These are phyloP conservation scores for Zenarchopterus dispar DNA, from an alignment of 2,797 vertebrate genomes.

Conservation along the genomic window DNA sequence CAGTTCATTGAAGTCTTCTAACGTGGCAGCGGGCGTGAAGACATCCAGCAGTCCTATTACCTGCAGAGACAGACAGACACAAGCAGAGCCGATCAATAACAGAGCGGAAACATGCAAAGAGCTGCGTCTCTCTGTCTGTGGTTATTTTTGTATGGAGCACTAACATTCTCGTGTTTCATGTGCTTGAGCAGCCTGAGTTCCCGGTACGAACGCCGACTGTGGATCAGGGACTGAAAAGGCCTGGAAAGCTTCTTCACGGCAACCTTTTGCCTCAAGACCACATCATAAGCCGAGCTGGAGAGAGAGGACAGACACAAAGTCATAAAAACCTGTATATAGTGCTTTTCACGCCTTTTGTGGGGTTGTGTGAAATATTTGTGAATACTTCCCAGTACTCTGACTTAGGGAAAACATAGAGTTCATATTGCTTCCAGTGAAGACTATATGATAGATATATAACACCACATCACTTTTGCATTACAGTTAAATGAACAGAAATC, in stretches of 20 bases:
- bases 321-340: too few relatives aligned
- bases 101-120: slow-evolving; percentile 10
- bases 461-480: too few relatives aligned
- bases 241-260: slow-evolving; percentile 98
- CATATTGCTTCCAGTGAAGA: too few relatives aligned
- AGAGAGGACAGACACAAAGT: slow-evolving; percentile 1
- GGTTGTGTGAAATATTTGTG: too few relatives aligned
- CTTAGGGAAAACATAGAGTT: too few relatives aligned
- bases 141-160: slow-evolving; percentile 60
- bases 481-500: too few relatives aligned
- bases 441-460: too few relatives aligned
- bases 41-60: slow-evolving; percentile 96
- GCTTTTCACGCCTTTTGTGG: too few relatives aligned
- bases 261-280: slow-evolving; percentile 87
- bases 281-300: slow-evolving; percentile 91
- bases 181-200: slow-evolving; percentile 97
- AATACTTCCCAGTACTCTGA: too few relatives aligned
- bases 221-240: slow-evolving; percentile 96
- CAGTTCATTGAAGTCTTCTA: slow-evolving; percentile 97
- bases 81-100: slow-evolving; percentile 44
- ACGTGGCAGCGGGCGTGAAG: slow-evolving; percentile 92
- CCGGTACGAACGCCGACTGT: slow-evolving; percentile 94
- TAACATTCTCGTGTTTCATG: slow-evolving; percentile 98
- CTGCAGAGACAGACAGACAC: slow-evolving; percentile 65
- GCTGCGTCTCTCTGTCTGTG: slow-evolving; percentile 13